A percentile compares a stretch with the other conserved stretches of the same genome.
phyloP scores from a whole-genome alignment of 2,888 invertebrate genomes.

The Folsomia manolachei region DNA sequence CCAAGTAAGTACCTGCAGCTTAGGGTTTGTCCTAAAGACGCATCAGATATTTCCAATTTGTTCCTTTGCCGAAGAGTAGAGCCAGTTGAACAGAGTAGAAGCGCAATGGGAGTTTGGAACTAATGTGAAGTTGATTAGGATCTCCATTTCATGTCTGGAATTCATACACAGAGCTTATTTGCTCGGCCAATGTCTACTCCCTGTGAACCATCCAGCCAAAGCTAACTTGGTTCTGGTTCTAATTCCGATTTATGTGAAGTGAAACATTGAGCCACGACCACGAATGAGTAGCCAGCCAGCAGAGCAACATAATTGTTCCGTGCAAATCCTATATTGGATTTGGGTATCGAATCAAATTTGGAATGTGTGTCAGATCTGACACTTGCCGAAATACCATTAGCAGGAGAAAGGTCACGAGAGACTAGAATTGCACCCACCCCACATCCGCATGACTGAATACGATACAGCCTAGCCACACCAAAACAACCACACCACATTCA shows the following conservation, averaged over 20 bases:
- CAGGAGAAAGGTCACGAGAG: background rate
- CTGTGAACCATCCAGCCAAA: too few species aligned
- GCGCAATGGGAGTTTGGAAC: constrained; percentile 2
- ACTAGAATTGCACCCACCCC: background rate
- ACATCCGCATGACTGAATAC: background rate
- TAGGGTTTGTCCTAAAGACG: background rate
- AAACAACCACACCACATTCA: too few species aligned
- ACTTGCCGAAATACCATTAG: background rate
- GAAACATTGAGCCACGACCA: background rate
- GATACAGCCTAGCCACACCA: background rate
- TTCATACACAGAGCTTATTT: background rate
- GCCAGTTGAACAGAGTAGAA: background rate
- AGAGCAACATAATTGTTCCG: background rate
- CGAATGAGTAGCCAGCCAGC: background rate
- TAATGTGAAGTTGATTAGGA: constrained; percentile 7
- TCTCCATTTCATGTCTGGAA: constrained; percentile 8
- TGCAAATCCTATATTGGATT: background rate
- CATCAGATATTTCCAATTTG: constrained; percentile 1
- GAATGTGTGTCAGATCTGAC: constrained; percentile 3
- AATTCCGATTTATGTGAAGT: too few species aligned
- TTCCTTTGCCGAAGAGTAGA: too few species aligned
- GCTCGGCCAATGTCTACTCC: background rate
- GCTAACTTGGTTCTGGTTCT: too few species aligned
- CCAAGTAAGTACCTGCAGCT: too few species aligned
- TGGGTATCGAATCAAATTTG: background rate